Base-by-base conservation (phyloP, 2,797 vertebrate genomes). In the Otolemur crassicaudatus region DNA sequence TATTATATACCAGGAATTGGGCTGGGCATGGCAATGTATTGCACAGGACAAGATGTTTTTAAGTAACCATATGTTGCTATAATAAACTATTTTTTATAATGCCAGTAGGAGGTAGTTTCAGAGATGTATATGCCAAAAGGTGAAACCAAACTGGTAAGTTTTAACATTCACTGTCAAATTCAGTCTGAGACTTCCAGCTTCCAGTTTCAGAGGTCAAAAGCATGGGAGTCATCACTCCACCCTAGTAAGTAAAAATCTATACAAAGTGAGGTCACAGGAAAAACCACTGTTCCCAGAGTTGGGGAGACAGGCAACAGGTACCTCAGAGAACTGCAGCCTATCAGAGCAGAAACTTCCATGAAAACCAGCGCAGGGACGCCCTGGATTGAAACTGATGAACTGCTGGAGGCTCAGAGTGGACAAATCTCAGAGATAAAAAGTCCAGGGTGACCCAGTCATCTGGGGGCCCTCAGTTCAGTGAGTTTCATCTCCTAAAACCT, bases 11-110 rank as follows among this genome's bases (percentile, higher is more conserved):
- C 27, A 95, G 31, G 12, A 79, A 86, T 60, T 86, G 43, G 14
- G 27, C n/a, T 63, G 13, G 25, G 16, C 19, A 61, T 56, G 37
- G 27, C n/a, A 70, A 93, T 88, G 76, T 27, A 14, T 14, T 16
- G 94, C 25, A 77, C 22, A 56, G 34, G 53, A 89, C 87, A 85
- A 22, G 8, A 72, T 1, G 9, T 40, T 95, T 91, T 70, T 49
- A 85, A 76, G 70, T 89, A 89, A 85, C 20, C 8, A 37, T 72
- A 37, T 34, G 37, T 29, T 86, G 58, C 3, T 85, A 40, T 31
- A 89, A 5, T 85, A 85, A 91, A 92, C 73, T n/a, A 88, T 53
- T 88, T 83, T 73, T 87, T 73, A 72, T 63, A 83, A 82, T 83
- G 34, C 25, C 56, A 83, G n/a, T 49, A 23, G n/a, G 58, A 90